Evolutionary conservation across 2,113 vertebrate species (phyloP).

Genomic region (Xenopus borealis): DNA sequence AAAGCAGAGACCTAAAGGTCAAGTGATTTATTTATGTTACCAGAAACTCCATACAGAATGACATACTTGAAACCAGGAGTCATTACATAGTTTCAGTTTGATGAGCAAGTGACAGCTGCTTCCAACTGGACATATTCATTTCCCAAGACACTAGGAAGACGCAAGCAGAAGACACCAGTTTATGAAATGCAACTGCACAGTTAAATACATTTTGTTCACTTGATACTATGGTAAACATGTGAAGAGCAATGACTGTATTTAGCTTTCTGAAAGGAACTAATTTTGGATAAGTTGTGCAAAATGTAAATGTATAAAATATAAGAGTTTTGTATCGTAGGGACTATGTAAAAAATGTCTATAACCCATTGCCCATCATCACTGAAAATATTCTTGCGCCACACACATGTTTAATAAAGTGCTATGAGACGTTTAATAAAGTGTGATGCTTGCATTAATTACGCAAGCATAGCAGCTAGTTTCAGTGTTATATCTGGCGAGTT

Average conservation of each 20-base stretch:
- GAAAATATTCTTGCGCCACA: no score
- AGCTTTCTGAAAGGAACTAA: neutral
- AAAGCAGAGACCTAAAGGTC: constrained; percentile 40
- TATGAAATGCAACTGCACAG: neutral
- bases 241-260: neutral
- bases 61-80: constrained; percentile 38
- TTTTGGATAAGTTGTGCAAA: no score
- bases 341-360: no score
- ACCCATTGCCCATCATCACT: no score
- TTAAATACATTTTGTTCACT: constrained; percentile 2
- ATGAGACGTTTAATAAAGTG: no score
- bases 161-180: constrained; percentile 22
- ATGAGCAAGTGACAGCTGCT: constrained; percentile 35
- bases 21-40: constrained; percentile 42
- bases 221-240: neutral
- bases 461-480: no score
- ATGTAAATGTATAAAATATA: no score
- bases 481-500: no score
- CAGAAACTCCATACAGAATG: constrained; percentile 43
- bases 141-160: constrained; percentile 20
- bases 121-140: constrained; percentile 8
- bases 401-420: no score
- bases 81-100: constrained; percentile 25
- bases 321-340: no score
- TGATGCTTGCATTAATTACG: no score